Conservation (phyloP, 1,140 invertebrate genomes). For the Sarcophaga peregrina region DNA sequence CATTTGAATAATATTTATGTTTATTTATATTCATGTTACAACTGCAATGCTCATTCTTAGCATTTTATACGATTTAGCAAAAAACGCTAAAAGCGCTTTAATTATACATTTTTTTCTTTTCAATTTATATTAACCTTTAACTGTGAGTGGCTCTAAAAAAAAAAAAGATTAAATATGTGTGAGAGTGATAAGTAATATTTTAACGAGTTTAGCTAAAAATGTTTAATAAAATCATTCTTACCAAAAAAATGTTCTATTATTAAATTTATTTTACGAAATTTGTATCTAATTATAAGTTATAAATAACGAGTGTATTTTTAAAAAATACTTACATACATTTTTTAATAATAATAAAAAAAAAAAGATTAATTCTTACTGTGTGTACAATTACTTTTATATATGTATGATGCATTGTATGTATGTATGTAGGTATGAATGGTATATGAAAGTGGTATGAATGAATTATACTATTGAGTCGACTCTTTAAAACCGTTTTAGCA, state of each 20-base stretch:
- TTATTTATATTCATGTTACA: neutral
- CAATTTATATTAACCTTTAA: neutral
- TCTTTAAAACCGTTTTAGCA: no score
- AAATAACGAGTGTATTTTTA: conserved; percentile 9
- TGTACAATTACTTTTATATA: neutral
- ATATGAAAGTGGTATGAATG: neutral
- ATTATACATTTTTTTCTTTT: neutral
- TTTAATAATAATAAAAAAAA: neutral
- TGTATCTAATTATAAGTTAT: neutral
- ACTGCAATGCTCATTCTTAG: neutral
- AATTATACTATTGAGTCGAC: no score
- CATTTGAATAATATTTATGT: conserved; percentile 1
- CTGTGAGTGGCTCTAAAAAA: neutral
- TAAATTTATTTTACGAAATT: neutral
- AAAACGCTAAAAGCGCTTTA: conserved; percentile 22
- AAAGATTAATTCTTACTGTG: neutral
- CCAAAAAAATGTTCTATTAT: neutral
- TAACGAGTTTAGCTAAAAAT: neutral
- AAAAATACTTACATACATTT: neutral
- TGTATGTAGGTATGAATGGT: neutral
- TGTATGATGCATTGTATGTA: neutral
- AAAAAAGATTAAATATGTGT: neutral
- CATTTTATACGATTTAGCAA: neutral
- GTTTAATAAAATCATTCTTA: neutral
- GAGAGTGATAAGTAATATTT: neutral